Conservation (phyloP, 2,888 invertebrate species). For the Lottia gigantea region DNA sequence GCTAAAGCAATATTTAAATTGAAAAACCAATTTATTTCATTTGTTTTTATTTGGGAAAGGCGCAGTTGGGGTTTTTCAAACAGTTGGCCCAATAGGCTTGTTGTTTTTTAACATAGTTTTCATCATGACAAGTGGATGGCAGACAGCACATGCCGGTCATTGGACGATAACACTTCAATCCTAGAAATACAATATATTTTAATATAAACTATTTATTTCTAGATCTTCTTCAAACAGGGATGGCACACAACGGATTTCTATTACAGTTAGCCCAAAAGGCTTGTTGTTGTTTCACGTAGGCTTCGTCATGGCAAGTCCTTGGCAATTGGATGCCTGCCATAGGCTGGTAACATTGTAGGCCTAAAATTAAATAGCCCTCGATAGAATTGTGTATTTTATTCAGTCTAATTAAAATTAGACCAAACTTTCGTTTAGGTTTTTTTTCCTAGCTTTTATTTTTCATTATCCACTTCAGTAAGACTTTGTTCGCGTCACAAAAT, state of each 20-base stretch:
- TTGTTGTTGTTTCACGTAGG: conserved; percentile 16
- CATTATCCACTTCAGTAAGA: too few species aligned
- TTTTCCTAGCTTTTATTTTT: too few species aligned
- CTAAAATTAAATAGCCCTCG: neutral
- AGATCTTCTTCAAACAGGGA: neutral
- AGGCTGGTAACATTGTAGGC: conserved; percentile 18
- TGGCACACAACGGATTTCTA: conserved; percentile 8
- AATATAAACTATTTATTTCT: neutral
- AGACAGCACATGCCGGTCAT: conserved; percentile 21
- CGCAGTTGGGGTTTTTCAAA: conserved; percentile 13
- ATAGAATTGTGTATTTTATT: too few species aligned
- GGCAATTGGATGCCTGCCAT: conserved; percentile 15
- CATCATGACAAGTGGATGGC: conserved; percentile 15
- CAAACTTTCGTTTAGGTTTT: too few species aligned
- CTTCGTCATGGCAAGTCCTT: conserved; percentile 12
- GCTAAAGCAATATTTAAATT: too few species aligned
- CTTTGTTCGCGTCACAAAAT: too few species aligned
- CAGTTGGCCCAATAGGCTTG: conserved; percentile 20
- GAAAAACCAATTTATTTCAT: too few species aligned
- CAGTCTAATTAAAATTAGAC: too few species aligned
- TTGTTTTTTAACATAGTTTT: conserved; percentile 13
- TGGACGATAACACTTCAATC: conserved; percentile 19
- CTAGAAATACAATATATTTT: neutral
- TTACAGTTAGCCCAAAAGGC: conserved; percentile 19
- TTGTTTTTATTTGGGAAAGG: neutral